Evolutionary conservation across 2,797 vertebrate genomes (phyloP).

Genomic region (Danionella dracula): DNA sequence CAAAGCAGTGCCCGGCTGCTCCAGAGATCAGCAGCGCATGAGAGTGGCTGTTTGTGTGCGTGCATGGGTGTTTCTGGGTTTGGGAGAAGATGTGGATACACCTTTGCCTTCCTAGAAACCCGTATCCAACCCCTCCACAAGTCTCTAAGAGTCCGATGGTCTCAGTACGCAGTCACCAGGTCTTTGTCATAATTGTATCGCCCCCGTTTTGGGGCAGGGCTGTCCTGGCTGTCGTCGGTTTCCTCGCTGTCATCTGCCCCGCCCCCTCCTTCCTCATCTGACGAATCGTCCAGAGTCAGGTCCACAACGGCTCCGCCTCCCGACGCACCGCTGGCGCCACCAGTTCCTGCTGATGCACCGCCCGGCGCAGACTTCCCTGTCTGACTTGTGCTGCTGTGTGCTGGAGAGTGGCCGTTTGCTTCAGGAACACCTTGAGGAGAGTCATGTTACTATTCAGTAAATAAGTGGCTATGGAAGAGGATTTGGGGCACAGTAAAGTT

Average conservation of each 20-base stretch:
- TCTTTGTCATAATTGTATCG: constrained; percentile 94
- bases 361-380: constrained; percentile 73
- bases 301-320: constrained; percentile 82
- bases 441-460: not conserved
- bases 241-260: constrained; percentile 90
- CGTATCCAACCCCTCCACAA: constrained; percentile 51
- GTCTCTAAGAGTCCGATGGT: constrained; percentile 54
- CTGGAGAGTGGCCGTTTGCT: constrained; percentile 78
- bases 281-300: constrained; percentile 94
- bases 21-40: constrained; percentile 61
- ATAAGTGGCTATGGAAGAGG: too few species aligned
- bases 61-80: constrained; percentile 59
- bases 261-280: constrained; percentile 79
- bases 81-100: constrained; percentile 47
- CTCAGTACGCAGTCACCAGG: constrained; percentile 95
- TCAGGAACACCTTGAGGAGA: constrained; percentile 77
- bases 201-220: constrained; percentile 83
- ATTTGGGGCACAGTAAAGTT: too few species aligned
- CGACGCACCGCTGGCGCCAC: constrained; percentile 53
- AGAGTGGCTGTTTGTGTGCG: constrained; percentile 50
- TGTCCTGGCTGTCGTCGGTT: constrained; percentile 87
- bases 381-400: constrained; percentile 72
- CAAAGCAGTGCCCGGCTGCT: constrained; percentile 61
- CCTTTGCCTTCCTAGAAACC: constrained; percentile 52
- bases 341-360: constrained; percentile 53